Percentiles rank a stretch among this genome's conserved stretches.
These are phyloP conservation scores for Enteromius fasciolatus DNA, from an alignment of 2,797 vertebrate species.

Conservation along the genomic window DNA sequence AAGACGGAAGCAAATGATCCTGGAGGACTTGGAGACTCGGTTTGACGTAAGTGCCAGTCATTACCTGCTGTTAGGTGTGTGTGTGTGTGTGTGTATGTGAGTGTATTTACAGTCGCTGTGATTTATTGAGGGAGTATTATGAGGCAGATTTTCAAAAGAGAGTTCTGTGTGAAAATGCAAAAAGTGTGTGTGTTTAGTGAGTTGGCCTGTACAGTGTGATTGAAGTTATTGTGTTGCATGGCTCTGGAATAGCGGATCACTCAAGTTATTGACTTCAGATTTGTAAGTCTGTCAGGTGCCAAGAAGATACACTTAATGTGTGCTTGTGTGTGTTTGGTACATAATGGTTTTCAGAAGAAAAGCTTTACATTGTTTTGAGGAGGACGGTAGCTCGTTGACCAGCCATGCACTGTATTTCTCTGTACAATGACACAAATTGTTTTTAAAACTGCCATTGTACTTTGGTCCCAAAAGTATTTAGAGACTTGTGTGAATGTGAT, in stretches of 20 bases:
- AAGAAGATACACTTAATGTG: not conserved
- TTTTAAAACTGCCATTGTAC: not conserved
- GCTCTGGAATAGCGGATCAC: not conserved
- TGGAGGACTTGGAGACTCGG: not conserved
- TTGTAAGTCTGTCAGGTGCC: not conserved
- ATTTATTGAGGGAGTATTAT: not conserved
- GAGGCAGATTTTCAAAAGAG: not conserved
- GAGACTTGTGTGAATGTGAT: not conserved
- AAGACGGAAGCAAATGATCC: conserved; percentile 8
- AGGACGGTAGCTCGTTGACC: not conserved
- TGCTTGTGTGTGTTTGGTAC: not conserved
- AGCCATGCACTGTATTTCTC: not conserved
- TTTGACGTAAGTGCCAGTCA: conserved; percentile 40
- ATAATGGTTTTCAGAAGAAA: not conserved
- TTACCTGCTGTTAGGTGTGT: conserved; percentile 9
- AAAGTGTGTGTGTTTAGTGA: not conserved
- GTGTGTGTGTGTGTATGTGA: not conserved
- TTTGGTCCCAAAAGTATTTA: not conserved
- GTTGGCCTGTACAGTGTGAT: not conserved
- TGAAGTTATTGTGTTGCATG: not conserved
- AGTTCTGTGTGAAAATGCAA: not conserved
- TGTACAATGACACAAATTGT: not conserved
- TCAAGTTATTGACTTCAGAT: not conserved
- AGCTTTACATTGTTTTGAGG: not conserved
- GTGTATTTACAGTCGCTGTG: conserved; percentile 2